Evolutionary conservation across 2,113 vertebrate genomes (phyloP).

Genomic region (Gymnocephalus cernua): DNA sequence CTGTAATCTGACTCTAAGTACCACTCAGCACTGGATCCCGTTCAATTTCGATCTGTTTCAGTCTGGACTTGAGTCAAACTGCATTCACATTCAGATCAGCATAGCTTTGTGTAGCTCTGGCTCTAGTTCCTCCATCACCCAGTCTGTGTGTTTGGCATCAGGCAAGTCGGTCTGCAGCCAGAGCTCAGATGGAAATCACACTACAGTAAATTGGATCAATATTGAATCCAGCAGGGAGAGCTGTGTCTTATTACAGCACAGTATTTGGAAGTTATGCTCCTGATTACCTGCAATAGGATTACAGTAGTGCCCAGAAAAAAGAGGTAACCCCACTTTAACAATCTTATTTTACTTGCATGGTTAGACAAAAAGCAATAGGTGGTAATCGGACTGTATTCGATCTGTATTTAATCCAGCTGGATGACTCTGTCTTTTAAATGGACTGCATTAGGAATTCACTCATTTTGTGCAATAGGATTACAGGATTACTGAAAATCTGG

Average conservation of each 20-base stretch:
- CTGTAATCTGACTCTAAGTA: slow-evolving; percentile 65
- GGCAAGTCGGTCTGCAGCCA: slow-evolving; percentile 47
- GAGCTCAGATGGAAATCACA: slow-evolving; percentile 61
- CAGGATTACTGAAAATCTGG: slow-evolving; percentile 46
- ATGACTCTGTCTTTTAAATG: slow-evolving; percentile 33
- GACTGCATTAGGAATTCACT: slow-evolving; percentile 36
- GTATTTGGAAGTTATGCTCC: slow-evolving; percentile 36
- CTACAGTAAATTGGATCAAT: slow-evolving; percentile 72
- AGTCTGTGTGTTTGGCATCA: slow-evolving; percentile 62
- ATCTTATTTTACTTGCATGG: slow-evolving; percentile 9
- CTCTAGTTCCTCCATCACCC: slow-evolving; percentile 41
- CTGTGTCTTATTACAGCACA: slow-evolving; percentile 58
- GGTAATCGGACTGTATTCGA: slow-evolving; percentile 19
- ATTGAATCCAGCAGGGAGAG: slow-evolving; percentile 55
- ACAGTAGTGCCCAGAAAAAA: slow-evolving; percentile 32
- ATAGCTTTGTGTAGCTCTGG: slow-evolving; percentile 54
- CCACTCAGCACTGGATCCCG: slow-evolving; percentile 44
- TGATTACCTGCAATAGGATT: slow-evolving; percentile 55
- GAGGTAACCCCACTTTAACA: slow-evolving; percentile 35
- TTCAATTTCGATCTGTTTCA: slow-evolving; percentile 36
- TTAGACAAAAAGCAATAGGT: slow-evolving; percentile 12
- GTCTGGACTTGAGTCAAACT: slow-evolving; percentile 63
- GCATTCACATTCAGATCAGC: slow-evolving; percentile 59
- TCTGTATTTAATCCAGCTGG: slow-evolving; percentile 47
- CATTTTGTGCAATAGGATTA: slow-evolving; percentile 50